Base-by-base conservation (phyloP, 2,113 vertebrate genomes). In the Rhinopomastus cyanomelas region DNA sequence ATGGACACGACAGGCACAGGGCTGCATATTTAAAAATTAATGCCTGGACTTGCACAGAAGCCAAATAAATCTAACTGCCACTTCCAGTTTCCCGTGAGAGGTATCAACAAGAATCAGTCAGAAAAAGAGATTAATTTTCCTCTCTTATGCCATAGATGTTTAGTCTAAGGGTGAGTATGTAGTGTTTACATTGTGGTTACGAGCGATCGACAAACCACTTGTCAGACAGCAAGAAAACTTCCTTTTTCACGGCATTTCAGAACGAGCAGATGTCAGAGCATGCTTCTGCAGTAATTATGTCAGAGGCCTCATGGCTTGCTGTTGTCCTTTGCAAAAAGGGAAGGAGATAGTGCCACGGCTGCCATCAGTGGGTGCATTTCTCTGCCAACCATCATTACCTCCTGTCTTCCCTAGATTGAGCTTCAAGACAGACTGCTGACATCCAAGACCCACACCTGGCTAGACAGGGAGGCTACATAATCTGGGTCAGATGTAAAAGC, bases 371-470 rank as follows among this genome's bases (percentile, higher is more conserved):
- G 86, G 81, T 91, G 74, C 84, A 72, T 95, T 95, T 94, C 90
- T 95, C 83, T 88, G 61, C 83, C 92, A 95, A 87, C 87, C 85
- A 30, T 78, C 78, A 57, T 94, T 93, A 74, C 94, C 81, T 96
- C 92, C 94, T 96, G 88, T 96, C 92, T 96, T 92, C 95, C 81
- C 79, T 93, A 96, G 94, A 96, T 64, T 94, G 91, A 94, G 88
- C 95, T 95, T 82, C 94, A 95, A 81, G 92, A 95, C 91, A 96
- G 76, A 57, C 89, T 96, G 93, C 93, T 96, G 88, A 93, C 94
- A 93, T 90, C 95, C 94, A 92, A 20, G 91, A 81, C 73, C 65
- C 92, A 83, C 84, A 78, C 79, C 91, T 93, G 94, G 82, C 92
- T 96, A 96, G 95, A 94, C 94, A 95, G 95, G 93, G 95, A 94